Evolutionary conservation across 2,888 invertebrate genomes (phyloP).

Genomic region (Nasonovia ribisnigri): DNA sequence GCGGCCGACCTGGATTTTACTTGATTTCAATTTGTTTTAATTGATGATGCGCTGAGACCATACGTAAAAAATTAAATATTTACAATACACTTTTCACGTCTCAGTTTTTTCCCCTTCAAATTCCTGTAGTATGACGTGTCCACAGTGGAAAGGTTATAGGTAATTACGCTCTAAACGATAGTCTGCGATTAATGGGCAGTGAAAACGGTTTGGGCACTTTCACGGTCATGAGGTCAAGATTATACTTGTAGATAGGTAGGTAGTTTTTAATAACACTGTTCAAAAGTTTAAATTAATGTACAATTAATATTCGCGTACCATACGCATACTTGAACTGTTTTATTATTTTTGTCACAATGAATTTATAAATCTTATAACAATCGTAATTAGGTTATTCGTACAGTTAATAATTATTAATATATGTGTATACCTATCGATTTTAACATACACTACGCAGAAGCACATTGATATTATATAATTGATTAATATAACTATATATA

Average conservation of each 20-base stretch:
- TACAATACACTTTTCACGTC: neutral
- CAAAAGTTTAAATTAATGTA: neutral
- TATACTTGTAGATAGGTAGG: neutral
- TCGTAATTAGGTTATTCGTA: neutral
- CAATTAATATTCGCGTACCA: neutral
- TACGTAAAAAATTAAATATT: neutral
- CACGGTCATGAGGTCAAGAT: conserved; percentile 28
- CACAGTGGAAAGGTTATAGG: neutral
- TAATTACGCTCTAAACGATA: neutral
- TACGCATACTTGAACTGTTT: neutral
- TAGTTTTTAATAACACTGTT: neutral
- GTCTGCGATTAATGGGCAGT: neutral
- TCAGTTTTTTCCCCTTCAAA: neutral
- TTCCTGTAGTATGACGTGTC: neutral
- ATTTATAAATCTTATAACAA: neutral
- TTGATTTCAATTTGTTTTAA: neutral
- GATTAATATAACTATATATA: neutral
- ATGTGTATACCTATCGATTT: neutral
- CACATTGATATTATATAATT: neutral
- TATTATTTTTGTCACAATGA: neutral
- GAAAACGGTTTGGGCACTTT: neutral
- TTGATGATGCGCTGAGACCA: neutral
- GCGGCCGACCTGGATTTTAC: neutral
- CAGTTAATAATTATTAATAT: neutral
- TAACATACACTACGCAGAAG: neutral